Base-by-base conservation (phyloP, 1,140 invertebrate species). In the Brachionus calyciflorus region DNA sequence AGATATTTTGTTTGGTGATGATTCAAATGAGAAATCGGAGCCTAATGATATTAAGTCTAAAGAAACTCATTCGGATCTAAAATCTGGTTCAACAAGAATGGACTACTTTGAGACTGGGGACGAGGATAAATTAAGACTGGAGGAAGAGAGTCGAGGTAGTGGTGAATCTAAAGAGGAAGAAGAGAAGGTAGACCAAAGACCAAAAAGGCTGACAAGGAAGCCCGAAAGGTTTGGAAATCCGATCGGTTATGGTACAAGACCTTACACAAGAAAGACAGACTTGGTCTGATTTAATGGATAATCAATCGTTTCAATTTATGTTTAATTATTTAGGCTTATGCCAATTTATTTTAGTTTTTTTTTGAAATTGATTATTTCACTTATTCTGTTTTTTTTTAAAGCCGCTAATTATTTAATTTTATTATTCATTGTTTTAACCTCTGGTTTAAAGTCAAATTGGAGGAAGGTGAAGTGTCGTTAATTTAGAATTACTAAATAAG, bases 1-100 rank as follows among this genome's bases (percentile, higher is more conserved):
- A 51, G 48, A 51, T 51, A 51, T 51, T 51, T 21, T 51, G 48
- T 51, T 51, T 51, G 48, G 48, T 7, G 48, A 51, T 21, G 48
- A 51, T 51, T 21, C 19, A 51, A 51, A 46, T 17, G 44, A n/a
- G 19, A 46, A 46, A 46, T 17, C 44, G 14, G 5, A 46, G 19
- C 44, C 44, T 17, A 46, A 46, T 12, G 19, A 12, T 12, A 46
- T 46, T 46, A 46, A 46, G 44, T 46, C 44, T 46, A 17, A 5
- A n/a, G 19, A n/a, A 46, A 46, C 44, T n/a, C 14, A 46, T 46
- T 46, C 44, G 14, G 44, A 46, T 46, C 14, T 46, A n/a, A 12
- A 46, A 46, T 46, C 44, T n/a, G 19, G 44, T 46, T 12, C 44
- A n/a, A 17, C 19, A n/a, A 17, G 44, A 17, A 46, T 17, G 19